These are phyloP conservation scores for Coecobrya sp. DNA, from an alignment of 2,888 invertebrate species.

Conservation along the genomic window DNA sequence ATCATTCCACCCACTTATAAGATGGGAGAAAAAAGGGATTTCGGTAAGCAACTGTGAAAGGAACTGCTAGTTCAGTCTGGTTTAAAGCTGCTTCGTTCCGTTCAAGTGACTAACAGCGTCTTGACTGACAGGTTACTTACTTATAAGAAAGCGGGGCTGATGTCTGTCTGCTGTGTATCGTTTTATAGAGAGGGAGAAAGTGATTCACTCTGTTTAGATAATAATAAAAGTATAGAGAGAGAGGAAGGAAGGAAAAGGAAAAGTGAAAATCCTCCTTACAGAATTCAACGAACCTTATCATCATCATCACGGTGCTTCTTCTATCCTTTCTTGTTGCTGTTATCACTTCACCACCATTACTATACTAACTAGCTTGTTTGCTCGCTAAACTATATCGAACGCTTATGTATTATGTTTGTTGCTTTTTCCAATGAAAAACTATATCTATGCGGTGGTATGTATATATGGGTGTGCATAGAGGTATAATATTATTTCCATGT, in stretches of 20 bases:
- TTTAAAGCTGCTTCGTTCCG: slow-evolving; percentile 30
- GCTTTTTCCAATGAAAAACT: slow-evolving; percentile 43
- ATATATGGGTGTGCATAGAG: background rate
- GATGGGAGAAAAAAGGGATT: slow-evolving; percentile 35
- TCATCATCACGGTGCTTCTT: slow-evolving; percentile 5
- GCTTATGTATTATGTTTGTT: background rate
- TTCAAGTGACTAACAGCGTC: slow-evolving; percentile 53
- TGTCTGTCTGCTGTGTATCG: slow-evolving; percentile 18
- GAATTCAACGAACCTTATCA: slow-evolving; percentile 74
- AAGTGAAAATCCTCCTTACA: slow-evolving; percentile 30
- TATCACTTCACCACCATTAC: background rate
- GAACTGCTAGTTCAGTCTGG: slow-evolving; percentile 27
- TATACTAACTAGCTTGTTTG: slow-evolving; percentile 38
- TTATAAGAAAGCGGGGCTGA: slow-evolving; percentile 39
- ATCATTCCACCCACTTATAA: background rate
- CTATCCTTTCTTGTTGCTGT: background rate
- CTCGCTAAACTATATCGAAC: slow-evolving; percentile 5
- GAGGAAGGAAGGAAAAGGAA: background rate
- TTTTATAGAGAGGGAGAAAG: slow-evolving; percentile 24
- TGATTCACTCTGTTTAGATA: slow-evolving; percentile 45
- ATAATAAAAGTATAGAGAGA: slow-evolving; percentile 17
- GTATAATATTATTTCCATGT: slow-evolving; percentile 40
- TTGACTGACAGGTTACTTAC: slow-evolving; percentile 61
- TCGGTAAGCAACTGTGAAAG: slow-evolving; percentile 61
- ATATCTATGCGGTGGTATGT: background rate